These are phyloP conservation scores for Triplophysa siluroides DNA, from an alignment of 2,113 vertebrate genomes.

Conservation along the genomic window DNA sequence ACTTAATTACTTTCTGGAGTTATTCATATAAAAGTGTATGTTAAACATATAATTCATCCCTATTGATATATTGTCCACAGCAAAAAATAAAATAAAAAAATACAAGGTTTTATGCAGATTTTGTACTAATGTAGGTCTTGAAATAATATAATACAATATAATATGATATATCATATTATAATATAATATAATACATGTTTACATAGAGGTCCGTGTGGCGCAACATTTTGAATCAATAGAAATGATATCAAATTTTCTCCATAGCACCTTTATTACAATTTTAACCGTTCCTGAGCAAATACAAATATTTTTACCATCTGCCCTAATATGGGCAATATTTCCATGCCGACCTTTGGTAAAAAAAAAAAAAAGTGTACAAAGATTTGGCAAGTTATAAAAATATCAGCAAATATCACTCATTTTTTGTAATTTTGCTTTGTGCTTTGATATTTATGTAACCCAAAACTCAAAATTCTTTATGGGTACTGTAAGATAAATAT, in stretches of 20 bases:
- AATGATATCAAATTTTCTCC: constrained; percentile 17
- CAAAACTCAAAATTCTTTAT: constrained; percentile 24
- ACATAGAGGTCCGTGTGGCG: too few relatives aligned
- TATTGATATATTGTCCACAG: not conserved
- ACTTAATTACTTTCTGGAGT: not conserved
- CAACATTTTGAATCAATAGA: too few relatives aligned
- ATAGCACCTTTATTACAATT: constrained; percentile 55
- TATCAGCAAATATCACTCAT: constrained; percentile 53
- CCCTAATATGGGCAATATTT: constrained; percentile 65
- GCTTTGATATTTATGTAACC: constrained; percentile 60
- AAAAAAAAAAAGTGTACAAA: constrained; percentile 58
- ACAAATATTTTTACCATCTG: constrained; percentile 44
- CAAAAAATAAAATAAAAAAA: too few relatives aligned
- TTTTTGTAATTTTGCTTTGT: constrained; percentile 50
- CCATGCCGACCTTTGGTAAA: constrained; percentile 63
- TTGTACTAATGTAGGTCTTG: not conserved
- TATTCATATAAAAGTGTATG: not conserved
- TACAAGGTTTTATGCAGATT: too few relatives aligned
- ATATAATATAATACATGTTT: not conserved
- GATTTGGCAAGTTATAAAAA: constrained; percentile 54
- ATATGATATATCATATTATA: not conserved
- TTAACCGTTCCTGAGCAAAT: constrained; percentile 55
- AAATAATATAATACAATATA: not conserved
- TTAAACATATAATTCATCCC: too few relatives aligned
- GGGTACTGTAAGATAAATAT: constrained; percentile 69